A percentile compares a stretch with the other conserved stretches of the same genome.
Evolutionary conservation across 2,113 vertebrate genomes (phyloP).

Genomic region (Parotia lawesii): DNA sequence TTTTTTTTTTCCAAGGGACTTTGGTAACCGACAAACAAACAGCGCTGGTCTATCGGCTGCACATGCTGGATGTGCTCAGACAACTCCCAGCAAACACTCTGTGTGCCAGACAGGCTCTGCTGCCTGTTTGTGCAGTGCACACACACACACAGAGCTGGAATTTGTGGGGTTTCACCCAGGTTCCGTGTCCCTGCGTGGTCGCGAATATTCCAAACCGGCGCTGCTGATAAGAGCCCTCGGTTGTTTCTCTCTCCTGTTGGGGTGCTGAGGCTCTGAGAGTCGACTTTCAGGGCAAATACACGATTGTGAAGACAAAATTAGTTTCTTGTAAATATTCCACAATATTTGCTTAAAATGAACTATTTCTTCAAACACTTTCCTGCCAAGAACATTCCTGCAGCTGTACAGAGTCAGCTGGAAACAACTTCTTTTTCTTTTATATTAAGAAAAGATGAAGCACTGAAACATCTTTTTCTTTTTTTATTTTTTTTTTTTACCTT

Average conservation of each 20-base stretch:
- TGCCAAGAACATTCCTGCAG: constrained; percentile 68
- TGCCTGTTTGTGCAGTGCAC: not conserved
- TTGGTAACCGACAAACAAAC: not conserved
- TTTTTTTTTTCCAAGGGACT: not conserved
- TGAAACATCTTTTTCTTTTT: not conserved
- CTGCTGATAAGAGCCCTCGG: not conserved
- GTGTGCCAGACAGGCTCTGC: not conserved
- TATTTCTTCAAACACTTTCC: constrained; percentile 44
- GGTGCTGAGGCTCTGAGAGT: not conserved
- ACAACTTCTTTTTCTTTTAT: constrained; percentile 42
- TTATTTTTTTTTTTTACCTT: not conserved
- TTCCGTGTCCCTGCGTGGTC: not conserved
- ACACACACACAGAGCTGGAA: not conserved
- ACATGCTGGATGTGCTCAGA: not conserved
- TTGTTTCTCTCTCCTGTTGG: not conserved
- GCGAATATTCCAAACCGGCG: not conserved
- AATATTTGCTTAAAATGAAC: constrained; percentile 61
- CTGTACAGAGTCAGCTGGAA: constrained; percentile 61
- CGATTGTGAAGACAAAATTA: constrained; percentile 39
- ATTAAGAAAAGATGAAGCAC: constrained; percentile 38
- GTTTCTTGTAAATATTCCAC: constrained; percentile 61
- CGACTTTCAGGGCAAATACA: not conserved
- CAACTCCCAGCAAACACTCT: not conserved
- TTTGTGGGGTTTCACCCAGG: not conserved
- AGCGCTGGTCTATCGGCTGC: not conserved